Conservation (phyloP, 2,113 vertebrate species). For the Ageneiosus marmoratus region DNA sequence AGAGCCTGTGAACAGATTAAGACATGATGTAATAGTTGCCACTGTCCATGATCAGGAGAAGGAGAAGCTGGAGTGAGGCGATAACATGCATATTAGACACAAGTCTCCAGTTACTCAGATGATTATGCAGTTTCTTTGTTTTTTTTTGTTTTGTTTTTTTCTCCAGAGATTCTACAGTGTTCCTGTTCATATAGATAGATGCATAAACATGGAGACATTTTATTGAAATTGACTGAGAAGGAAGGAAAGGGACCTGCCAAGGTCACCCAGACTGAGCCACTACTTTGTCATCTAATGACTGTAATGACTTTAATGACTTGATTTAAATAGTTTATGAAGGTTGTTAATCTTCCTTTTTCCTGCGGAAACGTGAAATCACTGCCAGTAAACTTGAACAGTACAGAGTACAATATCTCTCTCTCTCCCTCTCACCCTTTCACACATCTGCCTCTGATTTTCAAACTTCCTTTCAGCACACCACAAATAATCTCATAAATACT, state of each 20-base stretch:
- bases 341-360: conserved; percentile 50
- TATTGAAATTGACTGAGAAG: neutral
- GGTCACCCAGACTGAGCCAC: conserved; percentile 5
- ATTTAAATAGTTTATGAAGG: conserved; percentile 42
- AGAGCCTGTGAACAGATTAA: neutral
- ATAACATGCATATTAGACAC: conserved; percentile 14
- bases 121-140: neutral
- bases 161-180: neutral
- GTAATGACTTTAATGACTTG: conserved; percentile 36
- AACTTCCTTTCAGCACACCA: conserved; percentile 61
- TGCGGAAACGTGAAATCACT: conserved; percentile 49
- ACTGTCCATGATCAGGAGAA: neutral
- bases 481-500: conserved; percentile 62
- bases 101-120: neutral
- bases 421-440: conserved; percentile 34
- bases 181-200: conserved; percentile 22
- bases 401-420: neutral
- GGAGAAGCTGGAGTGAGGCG: neutral
- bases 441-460: conserved; percentile 44
- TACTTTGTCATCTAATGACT: conserved; percentile 38
- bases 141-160: too few relatives aligned
- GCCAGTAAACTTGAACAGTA: conserved; percentile 42
- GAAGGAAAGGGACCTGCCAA: conserved; percentile 15
- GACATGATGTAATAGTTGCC: neutral
- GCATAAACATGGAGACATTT: neutral